These are phyloP conservation scores for Myiagra hebetior DNA, from an alignment of 2,113 vertebrate species.

Conservation along the genomic window DNA sequence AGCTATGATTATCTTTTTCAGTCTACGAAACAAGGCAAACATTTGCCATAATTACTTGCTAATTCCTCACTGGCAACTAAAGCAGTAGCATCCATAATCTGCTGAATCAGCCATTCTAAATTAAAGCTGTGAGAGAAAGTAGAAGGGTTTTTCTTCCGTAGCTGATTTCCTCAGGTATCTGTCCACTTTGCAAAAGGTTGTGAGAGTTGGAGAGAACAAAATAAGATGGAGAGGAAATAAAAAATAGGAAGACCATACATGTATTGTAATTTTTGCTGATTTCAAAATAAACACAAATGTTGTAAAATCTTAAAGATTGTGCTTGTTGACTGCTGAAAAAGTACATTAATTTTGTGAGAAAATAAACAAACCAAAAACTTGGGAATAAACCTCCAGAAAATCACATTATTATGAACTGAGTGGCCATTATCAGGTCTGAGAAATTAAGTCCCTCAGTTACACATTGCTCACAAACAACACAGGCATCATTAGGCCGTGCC, in stretches of 20 bases:
- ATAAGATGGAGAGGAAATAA: not conserved
- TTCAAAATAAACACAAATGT: not conserved
- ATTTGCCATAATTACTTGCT: not conserved
- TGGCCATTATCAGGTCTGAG: not conserved
- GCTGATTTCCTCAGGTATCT: not conserved
- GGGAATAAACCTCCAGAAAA: not conserved
- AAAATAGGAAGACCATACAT: not conserved
- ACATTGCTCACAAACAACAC: not conserved
- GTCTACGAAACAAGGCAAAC: not conserved
- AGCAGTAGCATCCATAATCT: not conserved
- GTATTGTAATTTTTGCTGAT: not conserved
- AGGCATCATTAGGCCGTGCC: not conserved
- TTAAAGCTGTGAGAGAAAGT: not conserved
- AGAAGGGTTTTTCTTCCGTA: not conserved
- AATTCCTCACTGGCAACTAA: not conserved
- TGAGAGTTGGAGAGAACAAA: not conserved
- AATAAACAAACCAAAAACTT: not conserved
- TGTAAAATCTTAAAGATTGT: not conserved
- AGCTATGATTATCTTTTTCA: not conserved
- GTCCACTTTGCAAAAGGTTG: not conserved
- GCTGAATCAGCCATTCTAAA: not conserved
- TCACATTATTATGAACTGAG: not conserved
- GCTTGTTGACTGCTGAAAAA: not conserved
- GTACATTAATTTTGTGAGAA: not conserved
- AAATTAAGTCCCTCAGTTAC: not conserved